These are phyloP conservation scores for Phragmatobia fuliginosa DNA, from an alignment of 2,888 invertebrate species.

Conservation along the genomic window DNA sequence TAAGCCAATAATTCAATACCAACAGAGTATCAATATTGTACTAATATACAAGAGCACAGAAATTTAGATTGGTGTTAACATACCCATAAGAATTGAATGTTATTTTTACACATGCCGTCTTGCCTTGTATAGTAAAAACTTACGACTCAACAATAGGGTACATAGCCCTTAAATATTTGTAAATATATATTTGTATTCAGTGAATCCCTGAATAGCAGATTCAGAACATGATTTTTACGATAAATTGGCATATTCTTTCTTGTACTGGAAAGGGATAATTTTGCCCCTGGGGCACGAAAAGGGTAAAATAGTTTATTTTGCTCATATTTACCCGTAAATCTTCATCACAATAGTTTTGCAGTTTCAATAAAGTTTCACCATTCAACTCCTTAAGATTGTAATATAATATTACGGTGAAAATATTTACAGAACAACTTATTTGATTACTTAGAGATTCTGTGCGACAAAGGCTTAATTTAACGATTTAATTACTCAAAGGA, in stretches of 20 bases:
- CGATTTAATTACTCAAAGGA: conserved; percentile 66
- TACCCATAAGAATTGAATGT: conserved; percentile 12
- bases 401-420: conserved; percentile 33
- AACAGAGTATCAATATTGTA: conserved; percentile 21
- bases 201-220: conserved; percentile 17
- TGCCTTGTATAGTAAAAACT: not conserved
- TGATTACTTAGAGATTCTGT: conserved; percentile 50
- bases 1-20: conserved; percentile 23
- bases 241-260: conserved; percentile 27
- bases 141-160: not conserved
- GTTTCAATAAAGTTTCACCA: conserved; percentile 23
- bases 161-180: not conserved
- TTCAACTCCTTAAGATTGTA: conserved; percentile 29
- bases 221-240: conserved; percentile 21
- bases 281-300: conserved; percentile 20
- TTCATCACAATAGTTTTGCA: conserved; percentile 35
- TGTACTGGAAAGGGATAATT: conserved; percentile 23
- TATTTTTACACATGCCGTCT: not conserved
- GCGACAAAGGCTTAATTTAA: conserved; percentile 46
- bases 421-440: conserved; percentile 49
- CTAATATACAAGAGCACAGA: conserved; percentile 31
- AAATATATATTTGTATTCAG: conserved; percentile 2
- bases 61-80: conserved; percentile 22
- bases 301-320: conserved; percentile 26
- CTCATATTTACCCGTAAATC: conserved; percentile 37